Evolutionary conservation across 2,113 vertebrate genomes (phyloP).

Genomic region (Lota lota): DNA sequence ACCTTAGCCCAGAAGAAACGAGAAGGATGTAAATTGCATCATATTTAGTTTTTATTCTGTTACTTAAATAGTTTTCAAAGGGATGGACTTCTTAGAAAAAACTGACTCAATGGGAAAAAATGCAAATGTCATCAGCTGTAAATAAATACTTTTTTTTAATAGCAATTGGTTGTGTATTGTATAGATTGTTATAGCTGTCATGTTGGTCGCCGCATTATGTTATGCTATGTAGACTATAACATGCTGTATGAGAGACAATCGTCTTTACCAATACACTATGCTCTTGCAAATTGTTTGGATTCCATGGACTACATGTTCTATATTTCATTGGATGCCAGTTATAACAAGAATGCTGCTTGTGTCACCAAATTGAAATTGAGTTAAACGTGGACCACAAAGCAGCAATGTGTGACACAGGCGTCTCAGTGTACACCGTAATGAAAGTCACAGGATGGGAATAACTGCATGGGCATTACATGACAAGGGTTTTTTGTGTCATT

Average conservation of each 20-base stretch:
- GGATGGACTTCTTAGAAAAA: conserved; percentile 14
- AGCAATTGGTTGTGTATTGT: neutral
- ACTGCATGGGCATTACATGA: neutral
- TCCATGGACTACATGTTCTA: neutral
- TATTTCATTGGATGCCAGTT: conserved; percentile 17
- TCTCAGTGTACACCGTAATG: conserved; percentile 53
- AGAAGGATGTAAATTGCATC: neutral
- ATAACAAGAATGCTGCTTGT: conserved; percentile 30
- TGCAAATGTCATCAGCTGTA: conserved; percentile 39
- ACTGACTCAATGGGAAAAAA: conserved; percentile 5
- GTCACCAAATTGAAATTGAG: conserved; percentile 44
- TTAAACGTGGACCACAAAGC: conserved; percentile 35
- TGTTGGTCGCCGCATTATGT: too few species aligned
- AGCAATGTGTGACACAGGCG: conserved; percentile 28
- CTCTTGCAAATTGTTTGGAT: neutral
- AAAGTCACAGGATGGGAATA: conserved; percentile 59
- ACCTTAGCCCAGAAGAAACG: neutral
- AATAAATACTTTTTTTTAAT: conserved; percentile 54
- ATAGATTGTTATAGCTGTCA: neutral
- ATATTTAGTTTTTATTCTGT: conserved; percentile 15
- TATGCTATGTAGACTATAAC: too few species aligned
- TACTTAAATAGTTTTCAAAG: neutral
- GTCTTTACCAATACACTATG: too few species aligned
- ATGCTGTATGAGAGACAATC: too few species aligned
- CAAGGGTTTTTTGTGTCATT: too few species aligned